phyloP scores from a whole-genome alignment of 2,113 vertebrate species.

The Cebidichthys violaceus region DNA sequence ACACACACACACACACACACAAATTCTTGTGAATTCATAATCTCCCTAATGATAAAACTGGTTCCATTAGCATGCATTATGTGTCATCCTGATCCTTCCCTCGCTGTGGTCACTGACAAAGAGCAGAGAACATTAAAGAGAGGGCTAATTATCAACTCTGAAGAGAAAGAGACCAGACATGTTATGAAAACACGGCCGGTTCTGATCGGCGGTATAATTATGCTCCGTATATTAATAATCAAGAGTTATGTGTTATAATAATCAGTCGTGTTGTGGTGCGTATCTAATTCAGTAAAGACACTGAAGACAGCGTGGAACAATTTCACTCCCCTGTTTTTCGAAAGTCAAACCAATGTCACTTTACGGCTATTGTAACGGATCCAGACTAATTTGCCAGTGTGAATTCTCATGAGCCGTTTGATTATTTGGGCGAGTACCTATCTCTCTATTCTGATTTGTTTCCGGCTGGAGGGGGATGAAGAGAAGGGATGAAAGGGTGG shows the following conservation, averaged over 20 bases:
- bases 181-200: conserved; percentile 39
- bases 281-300: conserved; percentile 29
- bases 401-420: conserved; percentile 40
- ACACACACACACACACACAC: not conserved
- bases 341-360: conserved; percentile 62
- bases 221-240: conserved; percentile 27
- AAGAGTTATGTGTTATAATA: conserved; percentile 20
- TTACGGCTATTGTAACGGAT: conserved; percentile 17
- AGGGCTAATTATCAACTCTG: conserved; percentile 38
- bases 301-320: not conserved
- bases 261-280: conserved; percentile 17
- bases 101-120: conserved; percentile 6
- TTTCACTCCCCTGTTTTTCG: not conserved
- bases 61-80: conserved; percentile 27
- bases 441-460: conserved; percentile 33
- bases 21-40: not conserved
- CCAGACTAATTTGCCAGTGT: conserved; percentile 17
- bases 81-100: conserved; percentile 13
- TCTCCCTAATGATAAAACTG: not conserved
- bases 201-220: conserved; percentile 42
- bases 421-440: conserved; percentile 50
- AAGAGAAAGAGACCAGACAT: conserved; percentile 28
- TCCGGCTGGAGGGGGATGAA: conserved; percentile 28
- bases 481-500: conserved; percentile 35
- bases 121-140: not conserved